phyloP scores from a whole-genome alignment of 2,797 vertebrate genomes.

The Tamandua tetradactyla region DNA sequence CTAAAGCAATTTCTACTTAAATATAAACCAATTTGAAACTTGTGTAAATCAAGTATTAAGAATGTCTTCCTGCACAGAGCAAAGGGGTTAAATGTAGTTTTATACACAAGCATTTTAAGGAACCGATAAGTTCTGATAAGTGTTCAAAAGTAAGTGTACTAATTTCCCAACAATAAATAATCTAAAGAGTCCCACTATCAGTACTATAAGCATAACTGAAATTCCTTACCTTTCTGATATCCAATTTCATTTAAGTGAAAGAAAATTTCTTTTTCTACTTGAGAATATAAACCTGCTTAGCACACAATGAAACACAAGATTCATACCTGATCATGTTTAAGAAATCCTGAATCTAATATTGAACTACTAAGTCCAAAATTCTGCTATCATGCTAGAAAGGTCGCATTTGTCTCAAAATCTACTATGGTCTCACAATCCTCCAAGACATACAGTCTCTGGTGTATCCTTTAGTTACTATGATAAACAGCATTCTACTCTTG shows the following conservation, averaged over 20 bases:
- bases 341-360: slow-evolving; percentile 29
- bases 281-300: slow-evolving; percentile 29
- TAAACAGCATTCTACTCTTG: not conserved
- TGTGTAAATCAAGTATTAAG: slow-evolving; percentile 51
- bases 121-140: slow-evolving; percentile 28
- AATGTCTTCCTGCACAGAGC: slow-evolving; percentile 44
- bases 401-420: slow-evolving; percentile 24
- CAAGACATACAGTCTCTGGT: not conserved
- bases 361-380: slow-evolving; percentile 25
- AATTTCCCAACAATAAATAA: slow-evolving; percentile 27
- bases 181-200: slow-evolving; percentile 11
- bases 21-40: slow-evolving; percentile 44
- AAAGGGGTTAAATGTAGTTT: slow-evolving; percentile 46
- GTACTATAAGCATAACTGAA: not conserved
- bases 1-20: slow-evolving; percentile 60
- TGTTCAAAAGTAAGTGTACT: not conserved
- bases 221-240: slow-evolving; percentile 37
- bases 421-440: not conserved
- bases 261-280: slow-evolving; percentile 35
- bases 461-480: not conserved
- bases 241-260: slow-evolving; percentile 42
- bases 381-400: not conserved
- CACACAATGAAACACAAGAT: slow-evolving; percentile 25
- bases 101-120: slow-evolving; percentile 1
- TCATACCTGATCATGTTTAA: slow-evolving; percentile 2